Evolutionary conservation across 2,888 invertebrate genomes (phyloP), one percentile per base, ranked within the genome.

Genomic region (Seira sanloemensis): DNA sequence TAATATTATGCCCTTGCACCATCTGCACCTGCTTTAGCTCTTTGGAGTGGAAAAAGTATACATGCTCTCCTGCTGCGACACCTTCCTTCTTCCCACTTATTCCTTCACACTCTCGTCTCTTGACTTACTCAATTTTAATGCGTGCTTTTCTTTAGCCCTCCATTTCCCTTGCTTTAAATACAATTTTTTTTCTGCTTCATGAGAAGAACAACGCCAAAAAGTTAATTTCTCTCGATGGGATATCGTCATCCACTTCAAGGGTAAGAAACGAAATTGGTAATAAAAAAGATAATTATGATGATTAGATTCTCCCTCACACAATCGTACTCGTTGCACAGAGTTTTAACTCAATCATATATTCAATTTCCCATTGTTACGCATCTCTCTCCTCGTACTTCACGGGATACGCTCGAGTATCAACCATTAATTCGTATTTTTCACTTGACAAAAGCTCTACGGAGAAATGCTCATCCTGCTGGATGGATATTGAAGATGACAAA

Each of bases 61-160:
- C 21, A 5, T 27, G 77, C 77, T 75, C 85, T 27, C 85, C 81
- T 75, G 85, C 85, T 85, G 85, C 37, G 81, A 74, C 80, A 85
- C 81, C 81, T 78, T 85, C 75, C 76, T 80, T 77, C 76, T 76
- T 80, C 80, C 80, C 77, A 77, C 77, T 85, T 85, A 72, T 68
- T 81, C 69, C 74, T 62, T 81, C 81, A 78, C 81, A 77, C 80
- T 27, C 19, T 62, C 50, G 50, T 16, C 65, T 76, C 54, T 27
- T 50, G 5, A 12, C 2, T 50, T 50, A 18, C 50, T 50, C 50
- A 50, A 50, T 50, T 18, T 18, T 50, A 2, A 37, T 7, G 37
- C 37, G n/a, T n/a, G n/a, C n/a, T n/a, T n/a, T 54, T 37, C 46
- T 66, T 65, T 62, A 16, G 12, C 21, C 9, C 50, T 65, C 1